phyloP scores from a whole-genome alignment of 2,797 vertebrate genomes.

The Melanotaenia nigrans region DNA sequence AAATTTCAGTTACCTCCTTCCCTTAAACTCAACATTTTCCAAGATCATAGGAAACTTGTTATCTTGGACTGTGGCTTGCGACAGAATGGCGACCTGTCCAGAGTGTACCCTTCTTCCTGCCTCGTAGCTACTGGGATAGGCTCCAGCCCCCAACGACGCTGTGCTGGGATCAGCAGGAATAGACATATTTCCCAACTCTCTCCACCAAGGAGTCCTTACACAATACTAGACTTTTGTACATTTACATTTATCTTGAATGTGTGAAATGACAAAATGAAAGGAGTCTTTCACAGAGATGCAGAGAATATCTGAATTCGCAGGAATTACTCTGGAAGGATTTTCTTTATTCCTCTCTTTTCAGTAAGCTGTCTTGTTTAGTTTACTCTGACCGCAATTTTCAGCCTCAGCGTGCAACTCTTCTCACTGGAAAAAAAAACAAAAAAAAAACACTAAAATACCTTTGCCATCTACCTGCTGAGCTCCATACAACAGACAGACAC shows the following conservation, averaged over 20 bases:
- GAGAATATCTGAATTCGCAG: slow-evolving; percentile 4
- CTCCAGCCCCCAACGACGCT: too few relatives aligned
- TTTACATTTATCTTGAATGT: neutral
- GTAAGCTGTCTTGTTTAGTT: slow-evolving; percentile 6
- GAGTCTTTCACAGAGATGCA: neutral
- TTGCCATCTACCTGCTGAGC: slow-evolving; percentile 3
- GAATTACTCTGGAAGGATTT: neutral
- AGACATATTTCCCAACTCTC: neutral
- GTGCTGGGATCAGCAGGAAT: too few relatives aligned
- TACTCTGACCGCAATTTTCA: slow-evolving; percentile 6
- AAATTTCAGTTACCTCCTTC: too few relatives aligned
- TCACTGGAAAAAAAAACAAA: neutral
- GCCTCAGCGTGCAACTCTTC: slow-evolving; percentile 7
- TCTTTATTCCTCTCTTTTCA: neutral
- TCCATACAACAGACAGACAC: slow-evolving; percentile 3
- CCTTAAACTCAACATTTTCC: too few relatives aligned
- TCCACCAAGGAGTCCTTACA: neutral
- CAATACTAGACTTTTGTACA: neutral
- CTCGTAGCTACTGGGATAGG: too few relatives aligned
- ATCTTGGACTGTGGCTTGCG: too few relatives aligned
- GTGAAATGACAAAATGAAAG: neutral
- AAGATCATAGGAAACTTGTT: too few relatives aligned
- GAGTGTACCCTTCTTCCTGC: too few relatives aligned
- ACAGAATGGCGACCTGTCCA: too few relatives aligned
- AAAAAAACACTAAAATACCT: slow-evolving; percentile 1